Percentiles rank a stretch among this genome's conserved stretches.
Evolutionary conservation across 2,113 vertebrate genomes (phyloP).

Genomic region (Ifrita kowaldi): DNA sequence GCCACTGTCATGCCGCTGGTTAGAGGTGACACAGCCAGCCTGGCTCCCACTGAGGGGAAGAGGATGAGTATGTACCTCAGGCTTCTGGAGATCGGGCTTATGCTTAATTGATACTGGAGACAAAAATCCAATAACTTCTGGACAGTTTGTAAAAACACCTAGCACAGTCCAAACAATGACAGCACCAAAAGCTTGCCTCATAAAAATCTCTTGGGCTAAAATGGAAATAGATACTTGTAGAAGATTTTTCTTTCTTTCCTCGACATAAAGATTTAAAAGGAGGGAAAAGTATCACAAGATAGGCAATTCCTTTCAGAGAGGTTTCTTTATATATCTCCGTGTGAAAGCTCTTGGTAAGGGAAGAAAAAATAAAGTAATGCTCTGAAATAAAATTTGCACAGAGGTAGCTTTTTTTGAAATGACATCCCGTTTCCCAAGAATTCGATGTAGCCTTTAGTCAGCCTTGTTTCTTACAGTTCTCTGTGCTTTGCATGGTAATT

Average conservation of each 20-base stretch:
- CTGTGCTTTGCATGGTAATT: conserved; percentile 73
- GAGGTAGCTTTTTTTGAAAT: conserved; percentile 21
- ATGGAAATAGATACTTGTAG: neutral
- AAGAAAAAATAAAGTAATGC: conserved; percentile 37
- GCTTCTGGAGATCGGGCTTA: neutral
- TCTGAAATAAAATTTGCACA: conserved; percentile 10
- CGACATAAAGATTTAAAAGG: neutral
- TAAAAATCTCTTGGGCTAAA: neutral
- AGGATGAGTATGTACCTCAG: neutral
- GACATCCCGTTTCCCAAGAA: conserved; percentile 45
- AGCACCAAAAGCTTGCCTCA: neutral
- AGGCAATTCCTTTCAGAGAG: neutral
- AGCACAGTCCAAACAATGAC: neutral
- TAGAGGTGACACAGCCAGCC: neutral
- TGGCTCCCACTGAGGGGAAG: neutral
- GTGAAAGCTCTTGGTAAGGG: neutral
- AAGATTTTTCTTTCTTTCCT: neutral
- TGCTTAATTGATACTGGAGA: neutral
- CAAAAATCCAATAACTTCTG: neutral
- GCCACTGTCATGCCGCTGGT: accelerated
- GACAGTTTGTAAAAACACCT: neutral
- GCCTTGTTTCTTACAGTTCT: conserved; percentile 7
- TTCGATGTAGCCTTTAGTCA: conserved; percentile 32
- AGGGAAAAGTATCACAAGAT: neutral
- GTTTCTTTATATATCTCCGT: neutral